phyloP scores from a whole-genome alignment of 2,113 vertebrate species.

The Scopus umbretta region DNA sequence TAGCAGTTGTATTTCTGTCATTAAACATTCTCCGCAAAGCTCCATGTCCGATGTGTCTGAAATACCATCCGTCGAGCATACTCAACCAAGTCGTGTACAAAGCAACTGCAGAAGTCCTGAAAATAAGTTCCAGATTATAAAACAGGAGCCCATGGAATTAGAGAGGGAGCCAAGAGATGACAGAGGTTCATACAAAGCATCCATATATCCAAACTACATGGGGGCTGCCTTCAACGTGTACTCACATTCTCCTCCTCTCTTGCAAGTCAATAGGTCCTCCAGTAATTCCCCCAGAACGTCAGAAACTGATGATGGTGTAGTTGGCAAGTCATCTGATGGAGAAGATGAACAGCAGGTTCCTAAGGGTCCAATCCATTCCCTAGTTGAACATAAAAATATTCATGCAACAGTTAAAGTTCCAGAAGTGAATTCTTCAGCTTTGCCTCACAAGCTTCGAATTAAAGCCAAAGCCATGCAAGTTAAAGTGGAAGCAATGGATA shows the following conservation, averaged over 20 bases:
- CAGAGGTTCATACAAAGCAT: conserved; percentile 71
- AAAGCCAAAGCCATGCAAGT: conserved; percentile 85
- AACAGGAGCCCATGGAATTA: conserved; percentile 83
- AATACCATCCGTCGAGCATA: conserved; percentile 47
- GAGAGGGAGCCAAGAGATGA: conserved; percentile 76
- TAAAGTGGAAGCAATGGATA: conserved; percentile 83
- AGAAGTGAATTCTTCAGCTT: conserved; percentile 77
- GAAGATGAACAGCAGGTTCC: conserved; percentile 97
- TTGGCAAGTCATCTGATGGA: conserved; percentile 90
- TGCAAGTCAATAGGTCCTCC: conserved; percentile 83
- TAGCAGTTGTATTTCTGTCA: conserved; percentile 91
- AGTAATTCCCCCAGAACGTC: conserved; percentile 90
- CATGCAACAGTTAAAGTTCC: conserved; percentile 82
- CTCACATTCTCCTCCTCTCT: conserved; percentile 82
- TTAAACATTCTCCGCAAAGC: conserved; percentile 90
- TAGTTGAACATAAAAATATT: conserved; percentile 66
- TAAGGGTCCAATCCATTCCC: conserved; percentile 81
- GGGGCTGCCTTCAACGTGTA: conserved; percentile 74
- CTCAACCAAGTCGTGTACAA: conserved; percentile 53
- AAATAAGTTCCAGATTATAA: conserved; percentile 72
- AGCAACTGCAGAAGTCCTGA: conserved; percentile 67
- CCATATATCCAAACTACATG: conserved; percentile 81
- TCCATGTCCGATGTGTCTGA: conserved; percentile 73
- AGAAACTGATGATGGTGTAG: conserved; percentile 81
- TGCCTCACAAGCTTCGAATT: conserved; percentile 90